Evolutionary conservation across 2,113 vertebrate species (phyloP), one percentile per base, ranked within the genome.

Genomic region (Actenoides hombroni): DNA sequence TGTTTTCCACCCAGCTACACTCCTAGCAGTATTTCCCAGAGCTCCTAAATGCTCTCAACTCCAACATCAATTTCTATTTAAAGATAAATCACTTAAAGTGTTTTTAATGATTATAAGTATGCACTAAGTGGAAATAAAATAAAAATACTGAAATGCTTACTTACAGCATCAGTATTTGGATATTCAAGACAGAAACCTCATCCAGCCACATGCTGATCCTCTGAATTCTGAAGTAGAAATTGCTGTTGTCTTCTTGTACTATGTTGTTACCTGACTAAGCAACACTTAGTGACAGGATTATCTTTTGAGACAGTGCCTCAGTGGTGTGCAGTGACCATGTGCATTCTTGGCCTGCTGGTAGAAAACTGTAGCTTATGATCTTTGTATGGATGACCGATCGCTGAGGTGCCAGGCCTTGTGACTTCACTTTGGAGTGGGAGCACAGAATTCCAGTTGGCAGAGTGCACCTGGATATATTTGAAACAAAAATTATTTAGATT

Each of bases 291-390:
- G 25, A n/a, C 6, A 24, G 17, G 1, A 11, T 57, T 79, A 13
- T 59, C 11, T 14, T 19, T 31, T 53, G 35, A 90, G 51, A 4
- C 3, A 19, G 10, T 37, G 37, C 49, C 65, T 63, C 56, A 12
- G 0, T 13, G 15, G 1, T 39, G 33, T 28, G 5, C 29, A 24
- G 4, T 40, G 28, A 5, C 40, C 13, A 7, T 25, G 28, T 7
- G 28, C 6, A 4, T 10, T 54, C 46, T 25, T 46, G 54, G 25
- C 4, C 28, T 60, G 25, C 29, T 60, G 14, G 23, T 5, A 60
- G 23, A 24, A 92, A 63, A 33, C 0, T 1, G 5, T 7, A 26
- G 5, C 29, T 68, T 64, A 25, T 68, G 35, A 26, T 75, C 29
- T 71, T 49, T 49, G 16, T 9, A 3, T 2, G 11, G 35, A 20